Base-by-base conservation (phyloP, 1,140 invertebrate genomes). In the Leptinotarsa undecemlineata region DNA sequence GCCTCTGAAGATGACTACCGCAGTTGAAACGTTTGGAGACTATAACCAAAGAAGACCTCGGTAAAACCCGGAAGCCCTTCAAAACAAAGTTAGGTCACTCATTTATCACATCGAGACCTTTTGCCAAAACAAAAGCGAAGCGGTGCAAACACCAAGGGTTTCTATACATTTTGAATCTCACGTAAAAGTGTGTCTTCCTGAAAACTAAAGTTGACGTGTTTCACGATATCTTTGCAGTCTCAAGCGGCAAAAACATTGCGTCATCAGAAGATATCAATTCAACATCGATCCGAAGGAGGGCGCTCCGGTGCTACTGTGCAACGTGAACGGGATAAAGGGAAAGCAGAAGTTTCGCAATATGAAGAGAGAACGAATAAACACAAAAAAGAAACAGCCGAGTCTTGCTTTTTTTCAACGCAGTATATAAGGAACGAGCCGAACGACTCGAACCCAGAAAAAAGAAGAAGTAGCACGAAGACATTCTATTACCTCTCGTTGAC, bases 401-500 rank as follows among this genome's bases (percentile, higher is more conserved):
- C 26, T 67, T 26, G 48, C 23, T 61, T 60, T 71, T 26, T 63
- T 64, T 73, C 42, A 61, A 72, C 60, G 71, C 71, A 72, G 71
- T 72, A 64, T 64, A 33, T 4, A 11, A 26, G 57, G 71, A 21
- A 64, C 42, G 71, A 48, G 62, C 77, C 71, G 70, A 74, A 71
- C 74, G 71, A 74, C 63, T 71, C 72, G 69, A 70, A 72, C 69
- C 68, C 61, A 73, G 67, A 76, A 73, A 74, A 73, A 71, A 68
- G 64, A 73, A 69, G 68, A 63, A 72, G 62, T 42, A 78, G 72
- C 75, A 77, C 71, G 60, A 75, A 74, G 72, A 75, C 71, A 74
- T 73, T 68, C 48, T 62, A 73, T 92, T 94, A 96, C 94, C 97
- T 97, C 92, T 98, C 95, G 88, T 99, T 99, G 84, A 99, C 97